A percentile compares a stretch with the other conserved stretches of the same genome.
Evolutionary conservation across 1,140 invertebrate species (phyloP).

Genomic region (Hyles vespertilio): DNA sequence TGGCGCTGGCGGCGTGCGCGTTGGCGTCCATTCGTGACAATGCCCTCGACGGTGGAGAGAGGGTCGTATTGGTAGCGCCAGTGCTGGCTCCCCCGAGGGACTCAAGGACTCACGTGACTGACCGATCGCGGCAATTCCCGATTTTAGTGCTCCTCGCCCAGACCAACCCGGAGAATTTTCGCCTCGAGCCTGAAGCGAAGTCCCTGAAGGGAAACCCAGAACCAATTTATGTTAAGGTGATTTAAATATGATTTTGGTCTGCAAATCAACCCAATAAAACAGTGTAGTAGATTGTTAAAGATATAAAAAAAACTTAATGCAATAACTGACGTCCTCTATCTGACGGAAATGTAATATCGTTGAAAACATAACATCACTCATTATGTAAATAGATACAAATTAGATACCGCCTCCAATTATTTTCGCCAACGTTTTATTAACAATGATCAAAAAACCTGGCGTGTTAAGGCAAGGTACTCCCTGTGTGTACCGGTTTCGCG

Average conservation of each 20-base stretch:
- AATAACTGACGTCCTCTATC: too few relatives aligned
- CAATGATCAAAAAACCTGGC: too few relatives aligned
- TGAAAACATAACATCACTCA: too few relatives aligned
- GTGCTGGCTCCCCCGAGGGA: conserved; percentile 58
- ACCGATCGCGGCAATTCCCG: conserved; percentile 58
- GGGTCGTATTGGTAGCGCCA: conserved; percentile 54
- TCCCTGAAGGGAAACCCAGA: conserved; percentile 45
- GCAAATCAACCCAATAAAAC: too few relatives aligned
- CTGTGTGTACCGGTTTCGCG: too few relatives aligned
- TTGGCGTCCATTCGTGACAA: conserved; percentile 48
- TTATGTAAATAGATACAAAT: too few relatives aligned
- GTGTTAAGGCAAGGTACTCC: too few relatives aligned
- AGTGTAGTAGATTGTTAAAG: too few relatives aligned
- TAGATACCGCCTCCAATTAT: too few relatives aligned
- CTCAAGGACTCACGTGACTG: conserved; percentile 43
- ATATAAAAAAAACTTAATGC: too few relatives aligned
- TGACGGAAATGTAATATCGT: too few relatives aligned
- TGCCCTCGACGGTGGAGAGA: conserved; percentile 45
- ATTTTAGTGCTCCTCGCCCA: conserved; percentile 58
- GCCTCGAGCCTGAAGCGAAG: conserved; percentile 44
- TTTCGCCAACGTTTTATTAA: too few relatives aligned
- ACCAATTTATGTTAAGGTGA: conserved; percentile 67
- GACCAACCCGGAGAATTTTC: conserved; percentile 28
- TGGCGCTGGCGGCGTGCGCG: conserved; percentile 37
- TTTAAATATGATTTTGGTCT: neutral